Conservation (phyloP, 2,113 vertebrate genomes). For the Pelvicachromis taeniatus region DNA sequence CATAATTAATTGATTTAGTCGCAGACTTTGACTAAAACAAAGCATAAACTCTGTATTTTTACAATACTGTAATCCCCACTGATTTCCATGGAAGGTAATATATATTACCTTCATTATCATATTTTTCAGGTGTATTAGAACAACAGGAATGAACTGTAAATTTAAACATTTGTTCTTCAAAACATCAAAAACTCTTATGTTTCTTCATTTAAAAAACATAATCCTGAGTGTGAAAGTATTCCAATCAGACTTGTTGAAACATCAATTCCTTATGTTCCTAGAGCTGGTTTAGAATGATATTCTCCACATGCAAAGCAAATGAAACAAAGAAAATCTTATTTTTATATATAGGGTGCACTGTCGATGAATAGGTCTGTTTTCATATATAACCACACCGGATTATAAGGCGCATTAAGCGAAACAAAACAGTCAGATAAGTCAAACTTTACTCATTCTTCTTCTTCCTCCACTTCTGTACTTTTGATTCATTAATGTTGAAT, state of each 20-base stretch:
- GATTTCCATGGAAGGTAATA: constrained; percentile 16
- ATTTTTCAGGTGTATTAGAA: background rate
- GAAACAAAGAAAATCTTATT: background rate
- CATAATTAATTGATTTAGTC: background rate
- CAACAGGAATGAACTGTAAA: background rate
- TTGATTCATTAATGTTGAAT: too few species aligned
- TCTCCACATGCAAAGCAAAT: background rate
- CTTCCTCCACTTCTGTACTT: too few species aligned
- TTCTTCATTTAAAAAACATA: background rate
- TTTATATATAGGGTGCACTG: too few species aligned
- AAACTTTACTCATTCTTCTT: too few species aligned
- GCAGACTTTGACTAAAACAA: constrained; percentile 2
- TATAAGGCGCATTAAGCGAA: too few species aligned
- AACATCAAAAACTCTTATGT: background rate
- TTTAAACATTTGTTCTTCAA: constrained; percentile 13
- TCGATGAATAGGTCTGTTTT: too few species aligned
- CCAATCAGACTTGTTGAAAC: background rate
- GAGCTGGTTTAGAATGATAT: background rate
- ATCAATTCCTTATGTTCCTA: background rate
- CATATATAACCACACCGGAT: too few species aligned
- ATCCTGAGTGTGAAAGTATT: background rate
- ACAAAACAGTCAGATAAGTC: too few species aligned
- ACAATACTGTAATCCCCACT: constrained; percentile 3
- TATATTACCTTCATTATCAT: background rate
- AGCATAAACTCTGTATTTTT: background rate